A percentile compares a stretch with the other conserved stretches of the same genome.
Conservation (phyloP, 2,113 vertebrate species). For the Pituophis catenifer region DNA sequence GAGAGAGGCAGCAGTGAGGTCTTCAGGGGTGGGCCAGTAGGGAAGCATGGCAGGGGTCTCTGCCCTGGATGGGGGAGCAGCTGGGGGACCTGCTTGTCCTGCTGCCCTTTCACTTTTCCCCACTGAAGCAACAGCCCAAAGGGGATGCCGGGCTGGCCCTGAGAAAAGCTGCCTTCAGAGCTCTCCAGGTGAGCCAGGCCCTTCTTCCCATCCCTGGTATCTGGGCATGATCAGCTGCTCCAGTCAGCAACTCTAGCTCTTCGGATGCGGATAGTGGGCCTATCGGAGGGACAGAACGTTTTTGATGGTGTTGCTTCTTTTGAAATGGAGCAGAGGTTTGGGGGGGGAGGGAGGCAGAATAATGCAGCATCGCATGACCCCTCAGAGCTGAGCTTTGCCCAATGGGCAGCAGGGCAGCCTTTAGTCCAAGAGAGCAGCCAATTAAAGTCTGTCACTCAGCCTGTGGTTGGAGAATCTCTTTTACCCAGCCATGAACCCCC, state of each 20-base stretch:
- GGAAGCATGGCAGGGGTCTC: not conserved
- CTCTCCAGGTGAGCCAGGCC: not conserved
- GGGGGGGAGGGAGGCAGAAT: not conserved
- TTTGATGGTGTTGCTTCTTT: not conserved
- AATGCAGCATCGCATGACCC: slow-evolving; percentile 44
- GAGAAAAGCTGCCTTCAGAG: not conserved
- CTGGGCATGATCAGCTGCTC: not conserved
- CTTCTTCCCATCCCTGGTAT: not conserved
- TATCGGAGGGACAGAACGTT: not conserved
- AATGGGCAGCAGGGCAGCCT: slow-evolving; percentile 81
- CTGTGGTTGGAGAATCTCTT: slow-evolving; percentile 90
- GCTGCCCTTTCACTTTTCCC: not conserved
- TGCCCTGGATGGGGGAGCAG: not conserved
- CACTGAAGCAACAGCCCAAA: not conserved
- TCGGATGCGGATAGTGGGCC: too few species aligned
- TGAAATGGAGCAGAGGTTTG: not conserved
- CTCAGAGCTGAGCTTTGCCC: slow-evolving; percentile 71
- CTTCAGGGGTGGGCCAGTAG: not conserved
- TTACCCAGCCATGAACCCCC: slow-evolving; percentile 40
- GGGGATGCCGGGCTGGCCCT: not conserved
- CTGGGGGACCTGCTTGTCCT: not conserved
- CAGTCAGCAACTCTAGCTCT: not conserved
- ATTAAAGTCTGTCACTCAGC: slow-evolving; percentile 79
- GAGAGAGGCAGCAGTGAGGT: slow-evolving; percentile 3
- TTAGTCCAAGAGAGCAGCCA: slow-evolving; percentile 92